Evolutionary conservation across 2,113 vertebrate genomes (phyloP).

Genomic region (Panurus biarmicus): DNA sequence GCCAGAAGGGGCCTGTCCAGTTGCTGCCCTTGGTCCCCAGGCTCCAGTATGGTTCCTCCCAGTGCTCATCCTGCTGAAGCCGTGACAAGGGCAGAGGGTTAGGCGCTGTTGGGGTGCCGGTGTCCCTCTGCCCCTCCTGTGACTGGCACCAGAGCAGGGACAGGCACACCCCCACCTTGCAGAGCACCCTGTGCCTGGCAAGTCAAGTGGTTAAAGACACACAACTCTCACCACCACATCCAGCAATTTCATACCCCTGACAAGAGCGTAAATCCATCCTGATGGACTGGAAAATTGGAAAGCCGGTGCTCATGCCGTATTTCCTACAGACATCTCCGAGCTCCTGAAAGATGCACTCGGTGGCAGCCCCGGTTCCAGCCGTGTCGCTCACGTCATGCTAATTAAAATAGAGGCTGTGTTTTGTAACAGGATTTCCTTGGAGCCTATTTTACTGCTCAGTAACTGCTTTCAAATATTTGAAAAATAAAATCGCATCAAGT

Average conservation of each 20-base stretch:
- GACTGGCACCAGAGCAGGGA: not conserved
- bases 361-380: slow-evolving; percentile 35
- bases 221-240: not conserved
- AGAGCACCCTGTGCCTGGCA: not conserved
- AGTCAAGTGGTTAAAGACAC: not conserved
- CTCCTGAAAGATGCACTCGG: not conserved
- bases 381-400: slow-evolving; percentile 14
- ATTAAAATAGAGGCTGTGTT: slow-evolving; percentile 43
- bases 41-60: fast-evolving
- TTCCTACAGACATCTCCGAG: not conserved
- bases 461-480: slow-evolving; percentile 33
- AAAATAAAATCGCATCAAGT: slow-evolving; percentile 29
- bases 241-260: not conserved
- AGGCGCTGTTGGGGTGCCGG: fast-evolving
- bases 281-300: slow-evolving; percentile 55
- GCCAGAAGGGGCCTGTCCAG: fast-evolving
- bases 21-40: fast-evolving
- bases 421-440: slow-evolving; percentile 53
- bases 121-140: not conserved
- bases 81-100: not conserved
- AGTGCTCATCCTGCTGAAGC: not conserved
- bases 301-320: not conserved
- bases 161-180: not conserved
- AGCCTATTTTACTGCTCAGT: not conserved
- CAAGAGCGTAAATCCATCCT: slow-evolving; percentile 2